Evolutionary conservation across 2,888 invertebrate species (phyloP), one percentile per base, ranked within the genome.

Genomic region (Drosophila neotestacea): DNA sequence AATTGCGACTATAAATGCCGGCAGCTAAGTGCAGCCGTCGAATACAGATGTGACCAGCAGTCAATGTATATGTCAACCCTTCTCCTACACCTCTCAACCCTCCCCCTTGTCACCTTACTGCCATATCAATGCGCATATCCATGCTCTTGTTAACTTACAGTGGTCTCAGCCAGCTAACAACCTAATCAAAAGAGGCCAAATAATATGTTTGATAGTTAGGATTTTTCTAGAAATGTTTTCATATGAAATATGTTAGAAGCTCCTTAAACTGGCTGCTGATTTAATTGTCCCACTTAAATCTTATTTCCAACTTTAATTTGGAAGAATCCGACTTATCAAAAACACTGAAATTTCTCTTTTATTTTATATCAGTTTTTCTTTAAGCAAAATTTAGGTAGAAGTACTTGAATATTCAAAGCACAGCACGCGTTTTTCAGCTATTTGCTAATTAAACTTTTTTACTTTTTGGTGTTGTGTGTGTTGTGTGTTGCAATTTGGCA

Each of bases 21-120:
- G 62, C 78, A 70, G 69, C 73, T 70, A 79, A 78, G 68, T 65
- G 74, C 80, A 74, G 52, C 60, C 59, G 62, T 79, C 79, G 74
- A 73, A 67, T 41, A 47, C 79, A 77, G 78, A 65, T 62, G 50
- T 50, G 46, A 39, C 47, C 44, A 48, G 41, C 30, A 36, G 11
- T 47, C 38, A 6, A 42, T 28, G 36, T 56, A 36, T 34, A 28
- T 27, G 13, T n/a, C 36, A 6, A 7, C 9, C 32, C 7, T 9
- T 32, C 7, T 32, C 7, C 58, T 28, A 4, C 46, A 7, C 38
- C 9, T 13, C 46, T 47, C 9, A 39, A 11, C 16, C 6, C 5
- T 16, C 6, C 46, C 36, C 5, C 28, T 44, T 51, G 11, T 36
- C 52, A 2, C 39, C 41, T 30, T n/a, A 4, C 41, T 30, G 41